Evolutionary conservation across 2,113 vertebrate genomes (phyloP).

Genomic region (Phoenicopterus ruber): DNA sequence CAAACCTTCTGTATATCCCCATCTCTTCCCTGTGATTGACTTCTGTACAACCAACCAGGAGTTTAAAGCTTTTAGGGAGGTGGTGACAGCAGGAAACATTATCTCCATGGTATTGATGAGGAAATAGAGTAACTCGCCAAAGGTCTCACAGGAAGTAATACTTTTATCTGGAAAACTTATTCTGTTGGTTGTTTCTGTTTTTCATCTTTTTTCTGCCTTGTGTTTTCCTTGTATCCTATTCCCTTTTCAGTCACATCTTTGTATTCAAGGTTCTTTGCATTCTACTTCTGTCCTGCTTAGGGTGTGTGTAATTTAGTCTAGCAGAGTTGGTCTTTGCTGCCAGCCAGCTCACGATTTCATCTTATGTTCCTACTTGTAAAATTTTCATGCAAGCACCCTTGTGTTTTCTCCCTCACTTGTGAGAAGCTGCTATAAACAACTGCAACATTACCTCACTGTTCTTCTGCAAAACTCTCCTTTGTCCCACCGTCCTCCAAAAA

Average conservation of each 20-base stretch:
- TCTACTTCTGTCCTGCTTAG: background rate
- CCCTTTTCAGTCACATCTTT: background rate
- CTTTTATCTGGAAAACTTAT: background rate
- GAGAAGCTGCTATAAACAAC: background rate
- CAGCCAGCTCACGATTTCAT: background rate
- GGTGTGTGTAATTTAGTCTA: background rate
- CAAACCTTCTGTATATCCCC: background rate
- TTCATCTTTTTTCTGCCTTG: background rate
- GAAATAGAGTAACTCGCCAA: background rate
- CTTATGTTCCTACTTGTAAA: background rate
- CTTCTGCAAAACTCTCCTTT: background rate
- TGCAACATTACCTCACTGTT: background rate
- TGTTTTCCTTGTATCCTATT: background rate
- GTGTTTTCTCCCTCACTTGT: background rate
- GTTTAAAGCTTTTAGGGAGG: background rate
- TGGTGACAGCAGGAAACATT: background rate
- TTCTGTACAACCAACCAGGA: background rate
- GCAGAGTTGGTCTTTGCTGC: background rate
- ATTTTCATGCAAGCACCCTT: background rate
- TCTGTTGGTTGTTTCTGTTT: background rate
- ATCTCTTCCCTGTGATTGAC: background rate
- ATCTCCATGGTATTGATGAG: background rate
- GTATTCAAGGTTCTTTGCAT: background rate
- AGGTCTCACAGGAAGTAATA: background rate
- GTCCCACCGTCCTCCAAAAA: background rate